These are phyloP conservation scores for Siphlonurus alternatus DNA, from an alignment of 2,888 invertebrate genomes.

Conservation along the genomic window DNA sequence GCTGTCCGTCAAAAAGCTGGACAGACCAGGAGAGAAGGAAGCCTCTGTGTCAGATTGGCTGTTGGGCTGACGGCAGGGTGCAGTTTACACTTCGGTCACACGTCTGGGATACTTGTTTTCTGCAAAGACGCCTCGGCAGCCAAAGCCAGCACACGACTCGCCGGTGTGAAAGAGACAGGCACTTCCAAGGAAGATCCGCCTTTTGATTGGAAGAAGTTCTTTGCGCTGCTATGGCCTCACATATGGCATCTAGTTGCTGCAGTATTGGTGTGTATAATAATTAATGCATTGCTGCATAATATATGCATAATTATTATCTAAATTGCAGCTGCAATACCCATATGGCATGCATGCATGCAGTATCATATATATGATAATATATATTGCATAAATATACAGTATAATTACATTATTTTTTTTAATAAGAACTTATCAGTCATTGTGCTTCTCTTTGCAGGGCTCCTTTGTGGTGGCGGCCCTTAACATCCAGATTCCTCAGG, in stretches of 20 bases:
- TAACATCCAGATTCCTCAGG: conserved; percentile 76
- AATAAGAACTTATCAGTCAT: too few species aligned
- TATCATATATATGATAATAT: conserved; percentile 7
- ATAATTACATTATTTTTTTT: background rate
- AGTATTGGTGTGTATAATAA: conserved; percentile 45
- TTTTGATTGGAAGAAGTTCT: conserved; percentile 66
- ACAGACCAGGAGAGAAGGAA: too few species aligned
- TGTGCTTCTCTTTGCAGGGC: too few species aligned
- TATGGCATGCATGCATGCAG: too few species aligned
- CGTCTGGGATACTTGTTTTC: background rate
- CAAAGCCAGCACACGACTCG: background rate
- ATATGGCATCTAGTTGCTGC: conserved; percentile 60
- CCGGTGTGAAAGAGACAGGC: background rate
- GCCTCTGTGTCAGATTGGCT: background rate
- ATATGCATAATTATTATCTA: too few species aligned
- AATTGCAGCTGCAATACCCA: too few species aligned
- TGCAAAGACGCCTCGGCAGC: background rate
- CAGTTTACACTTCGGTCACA: background rate
- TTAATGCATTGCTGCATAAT: too few species aligned
- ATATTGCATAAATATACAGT: too few species aligned
- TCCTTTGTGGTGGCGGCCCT: conserved; percentile 72
- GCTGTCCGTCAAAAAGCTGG: too few species aligned
- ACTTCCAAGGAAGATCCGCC: conserved; percentile 22
- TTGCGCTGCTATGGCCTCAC: conserved; percentile 56
- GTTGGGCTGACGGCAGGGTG: background rate